Evolutionary conservation across 2,797 vertebrate species (phyloP).

Genomic region (Morus bassanus): DNA sequence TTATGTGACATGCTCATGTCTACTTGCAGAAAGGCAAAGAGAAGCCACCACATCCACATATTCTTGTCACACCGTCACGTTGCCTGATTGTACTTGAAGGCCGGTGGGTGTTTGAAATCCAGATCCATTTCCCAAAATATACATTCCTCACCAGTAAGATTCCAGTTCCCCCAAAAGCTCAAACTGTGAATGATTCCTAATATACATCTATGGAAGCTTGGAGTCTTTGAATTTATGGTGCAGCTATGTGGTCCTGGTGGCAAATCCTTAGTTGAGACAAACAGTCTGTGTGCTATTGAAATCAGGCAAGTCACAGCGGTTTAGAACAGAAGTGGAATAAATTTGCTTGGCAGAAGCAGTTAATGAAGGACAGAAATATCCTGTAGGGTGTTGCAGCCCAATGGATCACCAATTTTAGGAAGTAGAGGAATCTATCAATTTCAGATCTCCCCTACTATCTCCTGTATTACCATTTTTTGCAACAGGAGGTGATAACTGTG

Average conservation of each 20-base stretch:
- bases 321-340: not conserved
- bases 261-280: not conserved
- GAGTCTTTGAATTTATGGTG: not conserved
- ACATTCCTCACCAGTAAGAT: not conserved
- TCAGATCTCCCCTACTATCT: not conserved
- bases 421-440: not conserved
- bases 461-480: not conserved
- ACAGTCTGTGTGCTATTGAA: not conserved
- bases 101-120: not conserved
- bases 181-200: not conserved
- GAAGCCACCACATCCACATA: not conserved
- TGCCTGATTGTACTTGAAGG: not conserved
- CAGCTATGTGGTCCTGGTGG: not conserved
- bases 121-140: not conserved
- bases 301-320: not conserved
- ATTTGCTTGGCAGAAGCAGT: not conserved
- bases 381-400: not conserved
- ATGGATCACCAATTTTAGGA: not conserved
- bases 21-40: not conserved
- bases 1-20: not conserved
- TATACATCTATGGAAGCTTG: not conserved
- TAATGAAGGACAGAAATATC: not conserved
- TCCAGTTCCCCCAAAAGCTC: not conserved
- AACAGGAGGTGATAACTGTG: fast-evolving
- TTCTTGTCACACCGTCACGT: not conserved